Base-by-base conservation (phyloP, 2,113 vertebrate species). In the Daboia siamensis region DNA sequence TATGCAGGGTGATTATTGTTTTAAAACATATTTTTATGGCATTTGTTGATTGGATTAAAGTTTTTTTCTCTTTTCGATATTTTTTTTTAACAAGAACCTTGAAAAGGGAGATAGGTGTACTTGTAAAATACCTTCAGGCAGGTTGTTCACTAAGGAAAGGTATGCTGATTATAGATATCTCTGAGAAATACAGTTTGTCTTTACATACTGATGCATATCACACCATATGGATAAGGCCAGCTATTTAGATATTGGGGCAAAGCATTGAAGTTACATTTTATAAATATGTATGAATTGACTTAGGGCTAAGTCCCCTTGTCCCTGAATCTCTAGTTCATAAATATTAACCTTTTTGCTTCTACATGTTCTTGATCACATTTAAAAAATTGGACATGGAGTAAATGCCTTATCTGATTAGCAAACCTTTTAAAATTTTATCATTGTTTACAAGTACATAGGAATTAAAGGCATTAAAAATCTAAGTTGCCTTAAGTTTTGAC, bases 21-120 rank as follows among this genome's bases (percentile, higher is more conserved):
- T 96, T 96, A 94, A 93, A 89, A 55, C 39, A 52, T 55, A 51
- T 95, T 64, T 93, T 95, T 90, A n/a, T 80, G 80, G 52, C 93
- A 94, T 74, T 93, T 93, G 89, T 91, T 95, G 74, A 92, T 94
- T 93, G 95, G 94, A 94, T 95, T 92, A 89, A 93, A 91, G 96
- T 95, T 92, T 95, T 39, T 48, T 64, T 10, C 57, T 23, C 8
- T 69, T 93, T 88, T 44, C 48, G 46, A 92, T n/a, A 39, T 84
- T 52, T 54, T 94, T 33, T 69, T 90, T 8, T 92, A 86, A 91
- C 93, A 94, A 92, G n/a, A 86, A 51, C n/a, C 46, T 86, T 90
- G 61, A 86, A 74, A 64, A n/a, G 17, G 12, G 88, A 90, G 13
- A 24, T 86, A 2, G 8, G 2, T 26, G 9, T 85, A 10, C 11